phyloP scores from a whole-genome alignment of 37 sponge, comb jelly and placozoan species.

The Amphimedon queenslandica region DNA sequence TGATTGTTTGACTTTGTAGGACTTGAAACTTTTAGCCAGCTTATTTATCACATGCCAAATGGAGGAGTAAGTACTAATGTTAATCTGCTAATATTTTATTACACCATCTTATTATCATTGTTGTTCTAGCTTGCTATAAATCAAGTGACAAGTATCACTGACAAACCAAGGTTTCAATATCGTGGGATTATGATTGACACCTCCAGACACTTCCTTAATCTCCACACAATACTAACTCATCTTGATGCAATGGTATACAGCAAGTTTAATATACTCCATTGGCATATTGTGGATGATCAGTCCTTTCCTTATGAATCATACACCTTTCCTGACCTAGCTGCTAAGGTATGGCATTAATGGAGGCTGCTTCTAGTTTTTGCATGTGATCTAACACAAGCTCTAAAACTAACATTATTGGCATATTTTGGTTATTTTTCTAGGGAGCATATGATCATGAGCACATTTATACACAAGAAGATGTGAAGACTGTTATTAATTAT shows the following conservation, averaged over 20 bases:
- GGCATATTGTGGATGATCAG: slow-evolving; percentile 96
- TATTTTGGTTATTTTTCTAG: slow-evolving; percentile 8
- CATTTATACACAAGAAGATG: slow-evolving; percentile 68
- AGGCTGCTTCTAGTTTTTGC: too few relatives aligned
- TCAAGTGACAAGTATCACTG: slow-evolving; percentile 30
- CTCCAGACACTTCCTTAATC: slow-evolving; percentile 77
- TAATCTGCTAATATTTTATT: too few relatives aligned
- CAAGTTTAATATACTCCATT: slow-evolving; percentile 94
- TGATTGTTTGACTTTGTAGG: slow-evolving; percentile 41
- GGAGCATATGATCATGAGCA: slow-evolving; percentile 77
- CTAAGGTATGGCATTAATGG: too few relatives aligned
- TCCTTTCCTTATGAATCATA: slow-evolving; percentile 82
- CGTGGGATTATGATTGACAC: slow-evolving; percentile 87
- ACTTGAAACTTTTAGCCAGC: slow-evolving; percentile 90
- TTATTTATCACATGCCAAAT: slow-evolving; percentile 43
- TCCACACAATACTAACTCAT: slow-evolving; percentile 53
- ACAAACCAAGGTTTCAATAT: slow-evolving; percentile 77
- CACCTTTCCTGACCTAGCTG: slow-evolving; percentile 68
- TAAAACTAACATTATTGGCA: too few relatives aligned
- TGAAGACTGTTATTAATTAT: slow-evolving; percentile 65
- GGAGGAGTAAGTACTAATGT: slow-evolving; percentile 42
- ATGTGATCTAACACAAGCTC: too few relatives aligned
- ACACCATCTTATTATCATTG: neutral
- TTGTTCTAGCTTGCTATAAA: slow-evolving; percentile 17
- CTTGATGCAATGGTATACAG: slow-evolving; percentile 80